Percentiles rank a stretch among this genome's conserved stretches.
Evolutionary conservation across 2,888 invertebrate species (phyloP).

Genomic region (Napeogenes sylphis): DNA sequence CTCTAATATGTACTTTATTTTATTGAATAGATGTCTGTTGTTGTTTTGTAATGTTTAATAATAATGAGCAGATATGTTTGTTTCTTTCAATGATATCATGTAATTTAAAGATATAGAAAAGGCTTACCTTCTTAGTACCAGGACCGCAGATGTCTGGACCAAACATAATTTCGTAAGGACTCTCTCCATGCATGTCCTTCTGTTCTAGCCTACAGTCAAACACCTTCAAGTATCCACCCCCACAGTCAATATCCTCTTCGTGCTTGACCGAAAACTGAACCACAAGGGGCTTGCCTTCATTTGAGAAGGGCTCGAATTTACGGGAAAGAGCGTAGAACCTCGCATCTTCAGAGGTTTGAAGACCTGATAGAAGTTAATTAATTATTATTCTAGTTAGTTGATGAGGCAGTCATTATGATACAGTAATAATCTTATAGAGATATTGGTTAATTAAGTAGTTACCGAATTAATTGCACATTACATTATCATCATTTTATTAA

Average conservation of each 20-base stretch:
- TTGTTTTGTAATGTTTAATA: too few species aligned
- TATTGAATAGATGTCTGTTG: too few species aligned
- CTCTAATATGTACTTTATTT: too few species aligned
- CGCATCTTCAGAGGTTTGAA: constrained; percentile 97
- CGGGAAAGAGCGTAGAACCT: constrained; percentile 97
- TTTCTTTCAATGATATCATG: too few species aligned
- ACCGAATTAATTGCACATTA: background rate
- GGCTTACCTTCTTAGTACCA: constrained; percentile 92
- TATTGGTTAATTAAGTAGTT: too few species aligned
- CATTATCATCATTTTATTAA: background rate
- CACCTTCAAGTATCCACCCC: constrained; percentile 93
- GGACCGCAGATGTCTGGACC: constrained; percentile 99
- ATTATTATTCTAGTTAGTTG: background rate
- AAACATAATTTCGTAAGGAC: constrained; percentile 98
- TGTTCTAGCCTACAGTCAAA: constrained; percentile 94
- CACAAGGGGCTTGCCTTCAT: constrained; percentile 93
- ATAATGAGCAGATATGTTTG: too few species aligned
- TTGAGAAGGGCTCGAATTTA: constrained; percentile 94
- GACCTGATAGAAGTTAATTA: constrained; percentile 76
- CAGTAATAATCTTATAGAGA: too few species aligned
- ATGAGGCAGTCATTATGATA: too few species aligned
- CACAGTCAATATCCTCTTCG: constrained; percentile 99
- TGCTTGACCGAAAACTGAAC: constrained; percentile 99
- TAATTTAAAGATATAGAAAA: too few species aligned
- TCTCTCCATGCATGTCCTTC: constrained; percentile 97